Evolutionary conservation across 2,888 invertebrate species (phyloP), one percentile per base, ranked within the genome.

Genomic region (Nomada goodeniana): DNA sequence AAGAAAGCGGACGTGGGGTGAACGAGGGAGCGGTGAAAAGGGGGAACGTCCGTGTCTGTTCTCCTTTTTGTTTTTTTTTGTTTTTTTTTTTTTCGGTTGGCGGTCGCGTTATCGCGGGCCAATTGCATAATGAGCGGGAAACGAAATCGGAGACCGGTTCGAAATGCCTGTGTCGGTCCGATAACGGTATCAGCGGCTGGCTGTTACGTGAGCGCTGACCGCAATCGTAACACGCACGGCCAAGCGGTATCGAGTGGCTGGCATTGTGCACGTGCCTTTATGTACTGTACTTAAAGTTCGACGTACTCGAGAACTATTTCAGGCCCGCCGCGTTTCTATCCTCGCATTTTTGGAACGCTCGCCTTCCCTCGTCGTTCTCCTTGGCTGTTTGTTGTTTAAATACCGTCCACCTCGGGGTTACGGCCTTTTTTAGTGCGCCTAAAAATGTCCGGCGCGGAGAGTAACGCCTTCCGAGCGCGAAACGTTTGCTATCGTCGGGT

Each of bases 131-230:
- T 86, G 86, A 89, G 88, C 84, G 88, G 88, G 90, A 89, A 91
- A 89, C 86, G 88, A 89, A 90, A 91, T 90, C 88, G 77, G 88
- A 89, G 90, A 90, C 89, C 88, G 89, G 90, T 90, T 91, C 86
- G 85, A 89, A 90, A 91, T 88, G 89, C 88, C 88, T 86, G 83
- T 71, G 89, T 83, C 80, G 80, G 80, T 67, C 86, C 89, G 92
- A 92, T 92, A 92, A 92, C 92, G 92, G 91, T 92, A 92, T 92
- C 91, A 90, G 88, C 77, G 81, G 61, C 73, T 15, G 36, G 52
- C 70, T 77, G 89, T 91, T 91, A 91, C 91, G 91, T 90, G 91
- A 91, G 86, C 89, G 88, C 89, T 91, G 91, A 91, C 91, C 91
- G 91, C 91, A 89, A 91, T 91, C 89, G 89, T 88, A 86, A 88